Evolutionary conservation across 2,113 vertebrate species (phyloP).

Genomic region (Pelodiscus sinensis): DNA sequence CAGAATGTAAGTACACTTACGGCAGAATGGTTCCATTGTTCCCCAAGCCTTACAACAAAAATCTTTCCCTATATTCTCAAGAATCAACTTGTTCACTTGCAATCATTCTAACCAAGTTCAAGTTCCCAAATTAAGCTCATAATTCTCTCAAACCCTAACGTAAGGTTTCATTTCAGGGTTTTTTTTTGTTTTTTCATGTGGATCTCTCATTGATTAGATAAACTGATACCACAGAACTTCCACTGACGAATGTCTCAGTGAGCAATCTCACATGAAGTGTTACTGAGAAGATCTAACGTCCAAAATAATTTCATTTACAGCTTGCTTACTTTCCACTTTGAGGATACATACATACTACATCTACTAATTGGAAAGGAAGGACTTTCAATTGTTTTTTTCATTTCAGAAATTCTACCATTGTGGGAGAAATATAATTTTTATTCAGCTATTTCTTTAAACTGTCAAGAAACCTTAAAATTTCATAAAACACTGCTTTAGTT

Average conservation of each 20-base stretch:
- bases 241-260: neutral
- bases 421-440: neutral
- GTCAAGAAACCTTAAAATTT: neutral
- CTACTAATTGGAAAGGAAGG: neutral
- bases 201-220: neutral
- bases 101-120: neutral
- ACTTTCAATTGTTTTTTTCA: neutral
- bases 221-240: neutral
- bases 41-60: neutral
- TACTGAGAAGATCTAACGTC: neutral
- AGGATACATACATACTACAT: neutral
- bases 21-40: neutral
- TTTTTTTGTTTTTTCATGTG: neutral
- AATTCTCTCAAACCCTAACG: neutral
- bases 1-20: neutral
- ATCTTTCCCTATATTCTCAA: neutral
- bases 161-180: neutral
- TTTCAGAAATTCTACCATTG: neutral
- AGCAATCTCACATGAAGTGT: neutral
- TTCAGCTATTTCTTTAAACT: neutral
- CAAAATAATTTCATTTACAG: neutral
- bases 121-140: neutral
- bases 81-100: neutral
- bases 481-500: neutral
- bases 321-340: neutral